Evolutionary conservation across 2,113 vertebrate species (phyloP).

Genomic region (Alaudala cheleensis): DNA sequence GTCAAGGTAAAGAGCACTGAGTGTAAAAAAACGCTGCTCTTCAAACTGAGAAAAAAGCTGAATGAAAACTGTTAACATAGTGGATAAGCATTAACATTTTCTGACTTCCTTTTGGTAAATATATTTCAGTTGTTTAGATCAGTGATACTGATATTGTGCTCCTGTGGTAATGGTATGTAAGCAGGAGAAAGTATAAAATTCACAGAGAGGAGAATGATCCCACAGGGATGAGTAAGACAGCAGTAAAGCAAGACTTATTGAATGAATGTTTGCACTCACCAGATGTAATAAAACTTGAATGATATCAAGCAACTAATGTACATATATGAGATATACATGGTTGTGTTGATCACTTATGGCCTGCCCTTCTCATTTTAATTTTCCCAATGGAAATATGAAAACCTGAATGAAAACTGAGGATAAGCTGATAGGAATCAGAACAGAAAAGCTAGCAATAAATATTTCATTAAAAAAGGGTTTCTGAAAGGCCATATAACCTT

Average conservation of each 20-base stretch:
- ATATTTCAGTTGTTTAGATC: not conserved
- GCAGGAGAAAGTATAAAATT: not conserved
- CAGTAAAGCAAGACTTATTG: constrained; percentile 18
- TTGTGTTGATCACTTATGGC: not conserved
- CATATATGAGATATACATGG: constrained; percentile 11
- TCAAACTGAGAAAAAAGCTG: not conserved
- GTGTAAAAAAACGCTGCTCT: not conserved
- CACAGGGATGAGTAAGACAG: not conserved
- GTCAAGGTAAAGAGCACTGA: not conserved
- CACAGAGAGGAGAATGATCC: not conserved
- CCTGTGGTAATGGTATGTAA: not conserved
- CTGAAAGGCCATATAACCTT: constrained; percentile 47
- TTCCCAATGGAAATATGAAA: constrained; percentile 23
- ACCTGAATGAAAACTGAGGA: constrained; percentile 8
- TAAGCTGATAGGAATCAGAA: constrained; percentile 16
- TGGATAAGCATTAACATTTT: not conserved
- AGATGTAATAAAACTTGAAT: constrained; percentile 37
- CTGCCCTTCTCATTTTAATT: constrained; percentile 52
- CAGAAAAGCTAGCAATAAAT: constrained; percentile 47
- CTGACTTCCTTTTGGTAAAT: not conserved
- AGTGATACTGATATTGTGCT: not conserved
- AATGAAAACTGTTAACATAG: not conserved
- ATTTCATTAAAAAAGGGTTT: constrained; percentile 52
- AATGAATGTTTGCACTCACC: constrained; percentile 35
- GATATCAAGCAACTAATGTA: not conserved